Conservation (phyloP, 2,113 vertebrate genomes). For the Misgurnus anguillicaudatus region DNA sequence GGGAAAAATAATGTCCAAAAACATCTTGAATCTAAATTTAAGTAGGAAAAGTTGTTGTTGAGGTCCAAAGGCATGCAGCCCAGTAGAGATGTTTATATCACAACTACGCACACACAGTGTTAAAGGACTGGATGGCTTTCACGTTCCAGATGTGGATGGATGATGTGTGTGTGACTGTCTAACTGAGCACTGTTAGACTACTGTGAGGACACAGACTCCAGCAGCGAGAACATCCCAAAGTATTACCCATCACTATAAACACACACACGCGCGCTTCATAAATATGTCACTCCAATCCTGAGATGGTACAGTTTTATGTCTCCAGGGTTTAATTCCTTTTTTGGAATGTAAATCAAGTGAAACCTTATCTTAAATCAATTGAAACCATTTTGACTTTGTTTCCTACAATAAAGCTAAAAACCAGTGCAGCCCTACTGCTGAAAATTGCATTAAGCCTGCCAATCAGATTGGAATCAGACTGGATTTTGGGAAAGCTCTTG, state of each 20-base stretch:
- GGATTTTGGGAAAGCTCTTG: neutral
- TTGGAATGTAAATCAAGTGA: conserved; percentile 20
- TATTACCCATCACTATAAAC: conserved; percentile 38
- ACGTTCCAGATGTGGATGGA: conserved; percentile 21
- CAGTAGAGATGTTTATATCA: conserved; percentile 26
- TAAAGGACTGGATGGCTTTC: conserved; percentile 29
- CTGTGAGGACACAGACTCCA: conserved; percentile 39
- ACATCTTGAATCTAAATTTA: conserved; percentile 29
- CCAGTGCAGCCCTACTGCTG: too few species aligned
- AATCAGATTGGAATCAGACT: neutral
- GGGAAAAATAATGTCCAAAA: neutral
- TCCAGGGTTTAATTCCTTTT: conserved; percentile 10
- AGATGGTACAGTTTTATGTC: conserved; percentile 24
- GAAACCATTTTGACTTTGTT: neutral
- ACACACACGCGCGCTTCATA: conserved; percentile 34
- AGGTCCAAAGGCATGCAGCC: neutral
- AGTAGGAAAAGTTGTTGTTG: conserved; percentile 29
- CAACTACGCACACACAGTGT: neutral
- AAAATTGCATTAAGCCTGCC: too few species aligned
- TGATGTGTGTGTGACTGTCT: conserved; percentile 26
- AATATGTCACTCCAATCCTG: conserved; percentile 24
- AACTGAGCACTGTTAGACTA: conserved; percentile 12
- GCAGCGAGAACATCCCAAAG: conserved; percentile 41
- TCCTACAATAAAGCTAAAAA: too few species aligned
- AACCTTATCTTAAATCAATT: conserved; percentile 1